phyloP scores from a whole-genome alignment of 30 jellyfish, hydroid and myxozoan genomes.

The Clytia hemisphaerica region DNA sequence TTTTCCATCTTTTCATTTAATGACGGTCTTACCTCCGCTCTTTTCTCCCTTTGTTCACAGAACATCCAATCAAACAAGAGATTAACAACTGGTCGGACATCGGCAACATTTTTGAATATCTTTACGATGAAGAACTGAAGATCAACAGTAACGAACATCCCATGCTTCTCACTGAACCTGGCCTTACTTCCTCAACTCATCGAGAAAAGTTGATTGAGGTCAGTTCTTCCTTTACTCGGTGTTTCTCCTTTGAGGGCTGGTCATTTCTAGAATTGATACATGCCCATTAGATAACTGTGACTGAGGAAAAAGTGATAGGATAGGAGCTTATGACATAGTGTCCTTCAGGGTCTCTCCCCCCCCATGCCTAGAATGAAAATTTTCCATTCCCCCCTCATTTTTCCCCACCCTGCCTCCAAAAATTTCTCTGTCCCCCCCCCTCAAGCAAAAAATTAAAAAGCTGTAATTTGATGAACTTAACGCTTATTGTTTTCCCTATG shows the following conservation, averaged over 20 bases:
- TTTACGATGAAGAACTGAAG: slow-evolving; percentile 57
- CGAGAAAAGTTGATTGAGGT: slow-evolving; percentile 91
- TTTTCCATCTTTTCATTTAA: too few species aligned
- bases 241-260: too few species aligned
- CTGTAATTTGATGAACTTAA: too few species aligned
- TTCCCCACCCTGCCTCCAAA: too few species aligned
- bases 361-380: too few species aligned
- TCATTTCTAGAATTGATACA: too few species aligned
- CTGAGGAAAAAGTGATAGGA: background rate
- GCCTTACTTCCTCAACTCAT: slow-evolving; percentile 51
- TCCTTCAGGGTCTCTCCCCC: background rate
- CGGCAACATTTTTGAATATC: slow-evolving; percentile 57
- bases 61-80: slow-evolving; percentile 76
- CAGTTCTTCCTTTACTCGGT: background rate
- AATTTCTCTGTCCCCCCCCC: too few species aligned
- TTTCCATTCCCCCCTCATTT: too few species aligned
- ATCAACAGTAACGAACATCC: slow-evolving; percentile 73
- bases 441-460: too few species aligned
- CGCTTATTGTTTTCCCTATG: too few species aligned
- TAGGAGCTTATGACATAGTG: background rate
- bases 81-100: slow-evolving; percentile 87
- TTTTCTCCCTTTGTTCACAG: slow-evolving; percentile 28
- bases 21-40: background rate
- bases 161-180: slow-evolving; percentile 59
- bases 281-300: background rate